Conservation (phyloP, 2,797 vertebrate genomes). For the Bothrops alternatus region DNA sequence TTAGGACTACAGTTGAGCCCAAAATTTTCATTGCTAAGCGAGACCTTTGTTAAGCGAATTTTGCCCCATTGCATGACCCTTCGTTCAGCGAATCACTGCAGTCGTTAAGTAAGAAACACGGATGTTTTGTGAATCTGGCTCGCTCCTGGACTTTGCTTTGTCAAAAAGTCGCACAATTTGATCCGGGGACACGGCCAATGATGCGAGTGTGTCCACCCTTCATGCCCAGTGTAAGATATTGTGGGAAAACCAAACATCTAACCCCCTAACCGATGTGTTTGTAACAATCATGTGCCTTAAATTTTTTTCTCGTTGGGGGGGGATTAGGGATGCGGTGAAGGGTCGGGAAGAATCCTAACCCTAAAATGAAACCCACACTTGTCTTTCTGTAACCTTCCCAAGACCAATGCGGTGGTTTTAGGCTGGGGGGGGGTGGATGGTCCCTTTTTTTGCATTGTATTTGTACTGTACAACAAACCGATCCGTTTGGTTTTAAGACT, state of each 20-base stretch:
- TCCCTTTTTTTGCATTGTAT: slow-evolving; percentile 84
- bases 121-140: too few species aligned
- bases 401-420: slow-evolving; percentile 78
- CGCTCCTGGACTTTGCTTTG: too few species aligned
- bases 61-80: too few species aligned
- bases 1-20: too few species aligned
- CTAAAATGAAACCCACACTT: slow-evolving; percentile 70
- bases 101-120: too few species aligned
- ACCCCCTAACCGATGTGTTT: slow-evolving; percentile 92
- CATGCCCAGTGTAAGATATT: slow-evolving; percentile 71
- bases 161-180: too few species aligned
- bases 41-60: too few species aligned
- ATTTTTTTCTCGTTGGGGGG: slow-evolving; percentile 87
- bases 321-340: slow-evolving; percentile 71
- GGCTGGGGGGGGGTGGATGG: slow-evolving; percentile 75
- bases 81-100: too few species aligned
- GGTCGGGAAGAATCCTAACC: slow-evolving; percentile 40
- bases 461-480: slow-evolving; percentile 89
- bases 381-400: slow-evolving; percentile 80
- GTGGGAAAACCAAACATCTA: slow-evolving; percentile 69
- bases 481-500: slow-evolving; percentile 78
- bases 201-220: slow-evolving; percentile 54
- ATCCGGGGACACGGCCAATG: not conserved
- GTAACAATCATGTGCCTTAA: slow-evolving; percentile 99
- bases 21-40: too few species aligned